Base-by-base conservation (phyloP, 2,888 invertebrate species). In the Chironomus riparius region DNA sequence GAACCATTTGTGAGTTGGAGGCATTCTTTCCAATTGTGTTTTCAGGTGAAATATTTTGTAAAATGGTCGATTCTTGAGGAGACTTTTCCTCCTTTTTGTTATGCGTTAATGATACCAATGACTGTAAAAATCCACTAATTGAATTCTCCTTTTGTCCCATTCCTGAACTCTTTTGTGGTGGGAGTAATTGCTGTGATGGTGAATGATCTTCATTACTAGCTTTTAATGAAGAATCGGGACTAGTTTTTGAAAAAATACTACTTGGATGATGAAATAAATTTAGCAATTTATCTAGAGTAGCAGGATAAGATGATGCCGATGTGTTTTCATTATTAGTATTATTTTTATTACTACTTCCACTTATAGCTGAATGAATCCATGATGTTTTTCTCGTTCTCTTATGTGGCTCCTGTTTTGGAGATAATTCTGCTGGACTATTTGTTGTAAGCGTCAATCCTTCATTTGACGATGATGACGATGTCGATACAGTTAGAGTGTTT, bases 191-290 rank as follows among this genome's bases (percentile, higher is more conserved):
- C 56, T 28, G n/a, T 38, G 12, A 38, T 48, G 15, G 70, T 12
- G 76, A 21, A 38, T 77, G 38, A 38, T 38, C 38, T 38, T 38
- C 38, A 38, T 10, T 38, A 2, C 10, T 76, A 38, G 73, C 12
- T 28, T 10, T 15, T n/a, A 18, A 18, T 76, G 47, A 76, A 56
- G 77, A 28, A 79, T 82, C 13, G 82, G 82, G 74, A 80, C 80
- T 76, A 81, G 84, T 78, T 77, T 88, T 86, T 10, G 88, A 86
- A 79, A 90, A 90, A 72, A 90, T 82, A 78, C 86, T 87, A 71
- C 86, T 85, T 0, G 90, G 88, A 80, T 89, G 87, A 78, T 89
- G 89, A 80, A 91, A 90, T 2, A 91, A 79, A 28, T 89, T 89
- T 0, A 90, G 80, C 2, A 91, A 81, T 80, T 89, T 90, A 78